Percentiles rank a stretch among this genome's conserved stretches.
These are phyloP conservation scores for Cirrhinus molitorella DNA, from an alignment of 2,797 vertebrate species.

Conservation along the genomic window DNA sequence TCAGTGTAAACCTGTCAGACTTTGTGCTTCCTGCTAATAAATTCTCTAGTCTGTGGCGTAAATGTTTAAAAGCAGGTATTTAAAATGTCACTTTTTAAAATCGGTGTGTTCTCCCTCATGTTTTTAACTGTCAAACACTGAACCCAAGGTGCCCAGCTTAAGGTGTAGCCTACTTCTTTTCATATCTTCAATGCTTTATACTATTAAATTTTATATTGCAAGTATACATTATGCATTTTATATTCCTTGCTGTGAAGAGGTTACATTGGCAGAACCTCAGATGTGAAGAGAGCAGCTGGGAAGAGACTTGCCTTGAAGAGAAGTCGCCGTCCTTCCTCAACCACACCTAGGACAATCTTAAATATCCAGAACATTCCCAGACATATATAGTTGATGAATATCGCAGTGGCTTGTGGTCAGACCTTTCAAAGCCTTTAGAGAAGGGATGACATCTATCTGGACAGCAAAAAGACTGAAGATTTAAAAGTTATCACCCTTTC, in stretches of 20 bases:
- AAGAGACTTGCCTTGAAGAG: conserved; percentile 39
- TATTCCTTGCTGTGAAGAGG: conserved; percentile 16
- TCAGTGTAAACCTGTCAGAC: conserved; percentile 56
- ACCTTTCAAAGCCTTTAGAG: conserved; percentile 2
- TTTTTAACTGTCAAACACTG: conserved; percentile 28
- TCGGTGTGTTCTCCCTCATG: conserved; percentile 42
- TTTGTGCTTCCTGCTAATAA: conserved; percentile 54
- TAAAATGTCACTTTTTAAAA: conserved; percentile 62
- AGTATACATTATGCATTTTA: conserved; percentile 49
- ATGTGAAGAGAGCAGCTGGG: conserved; percentile 41
- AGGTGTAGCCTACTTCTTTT: conserved; percentile 23
- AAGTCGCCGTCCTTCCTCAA: conserved; percentile 43
- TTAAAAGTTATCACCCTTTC: neutral
- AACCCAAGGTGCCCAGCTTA: conserved; percentile 29
- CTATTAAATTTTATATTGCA: conserved; percentile 27
- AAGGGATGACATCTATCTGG: neutral
- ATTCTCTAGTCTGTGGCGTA: conserved; percentile 57
- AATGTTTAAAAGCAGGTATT: conserved; percentile 63
- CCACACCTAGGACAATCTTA: conserved; percentile 49
- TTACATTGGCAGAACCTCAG: conserved; percentile 16
- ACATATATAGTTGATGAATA: conserved; percentile 29
- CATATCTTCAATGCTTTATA: conserved; percentile 7
- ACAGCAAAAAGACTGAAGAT: neutral
- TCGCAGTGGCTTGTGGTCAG: conserved; percentile 13
- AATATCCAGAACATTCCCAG: conserved; percentile 20